phyloP scores from a whole-genome alignment of 2,113 vertebrate species.

The Paradoxurus hermaphroditus region DNA sequence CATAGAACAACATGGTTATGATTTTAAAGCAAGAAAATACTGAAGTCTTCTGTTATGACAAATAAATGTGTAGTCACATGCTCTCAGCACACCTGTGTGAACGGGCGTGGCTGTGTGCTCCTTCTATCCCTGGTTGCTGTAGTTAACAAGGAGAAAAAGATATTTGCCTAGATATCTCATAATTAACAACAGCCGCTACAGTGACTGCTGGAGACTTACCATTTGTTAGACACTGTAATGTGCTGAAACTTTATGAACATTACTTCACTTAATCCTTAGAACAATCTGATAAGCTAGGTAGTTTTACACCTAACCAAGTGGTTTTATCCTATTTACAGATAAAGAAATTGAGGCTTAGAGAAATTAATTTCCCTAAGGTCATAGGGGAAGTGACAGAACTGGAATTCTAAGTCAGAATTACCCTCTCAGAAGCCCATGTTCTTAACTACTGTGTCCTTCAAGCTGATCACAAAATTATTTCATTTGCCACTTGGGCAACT shows the following conservation, averaged over 20 bases:
- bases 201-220: neutral
- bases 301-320: neutral
- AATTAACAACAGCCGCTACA: neutral
- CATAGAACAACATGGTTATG: neutral
- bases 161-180: neutral
- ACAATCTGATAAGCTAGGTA: neutral
- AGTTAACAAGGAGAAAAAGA: neutral
- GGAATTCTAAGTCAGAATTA: slow-evolving; percentile 18
- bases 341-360: neutral
- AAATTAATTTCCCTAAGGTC: neutral
- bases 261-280: neutral
- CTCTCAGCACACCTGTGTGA: neutral
- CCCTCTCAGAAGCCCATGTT: neutral
- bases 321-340: neutral
- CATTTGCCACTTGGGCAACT: neutral
- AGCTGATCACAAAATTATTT: neutral
- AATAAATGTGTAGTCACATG: neutral
- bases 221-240: neutral
- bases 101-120: neutral
- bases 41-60: neutral
- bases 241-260: neutral
- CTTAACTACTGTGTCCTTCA: neutral
- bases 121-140: neutral
- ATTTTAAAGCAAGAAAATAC: slow-evolving; percentile 1
- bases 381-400: neutral